Conservation (phyloP, 2,113 vertebrate species). For the Ovis aries region ARS-UI_Ramb_v3.0 NC_056060.1:43735501-43736000, state of each 20-base stretch:
- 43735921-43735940: not conserved
- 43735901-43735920: not conserved
- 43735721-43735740: not conserved
- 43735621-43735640: not conserved
- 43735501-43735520: not conserved
- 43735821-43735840: not conserved
- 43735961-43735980: not conserved
- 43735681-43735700: not conserved
- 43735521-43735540: not conserved
- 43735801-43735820: not conserved
- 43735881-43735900: not conserved
- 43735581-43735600: not conserved
- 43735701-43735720: not conserved
- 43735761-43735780: not conserved
- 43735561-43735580: not conserved
- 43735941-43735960: not conserved
- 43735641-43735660: too few species aligned
- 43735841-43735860: not conserved
- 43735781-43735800: not conserved
- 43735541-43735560: not conserved
- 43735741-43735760: not conserved
- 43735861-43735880: not conserved
- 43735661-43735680: too few species aligned
- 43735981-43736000: not conserved
- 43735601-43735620: not conserved